Evolutionary conservation across 2,797 vertebrate genomes (phyloP).

Genomic region (Amniataba percoides): DNA sequence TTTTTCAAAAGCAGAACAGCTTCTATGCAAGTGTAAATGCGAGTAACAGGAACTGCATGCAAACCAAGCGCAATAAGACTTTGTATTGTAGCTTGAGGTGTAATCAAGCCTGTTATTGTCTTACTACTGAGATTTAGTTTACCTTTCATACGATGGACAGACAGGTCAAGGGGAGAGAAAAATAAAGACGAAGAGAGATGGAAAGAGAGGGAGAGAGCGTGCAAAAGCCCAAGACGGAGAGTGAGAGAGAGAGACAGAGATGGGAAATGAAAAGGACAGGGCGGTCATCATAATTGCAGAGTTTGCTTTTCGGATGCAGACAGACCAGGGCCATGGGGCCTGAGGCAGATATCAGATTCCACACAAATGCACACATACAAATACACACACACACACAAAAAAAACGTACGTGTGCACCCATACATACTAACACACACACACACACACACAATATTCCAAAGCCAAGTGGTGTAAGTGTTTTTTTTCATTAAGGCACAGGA

Average conservation of each 20-base stretch:
- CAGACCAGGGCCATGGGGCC: slow-evolving; percentile 82
- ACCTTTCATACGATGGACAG: slow-evolving; percentile 38
- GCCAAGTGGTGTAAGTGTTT: slow-evolving; percentile 17
- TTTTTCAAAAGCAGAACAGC: neutral
- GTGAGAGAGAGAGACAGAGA: slow-evolving; percentile 65
- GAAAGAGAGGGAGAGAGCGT: slow-evolving; percentile 9
- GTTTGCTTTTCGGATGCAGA: slow-evolving; percentile 85
- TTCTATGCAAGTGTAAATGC: neutral
- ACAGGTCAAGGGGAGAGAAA: slow-evolving; percentile 40
- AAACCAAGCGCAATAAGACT: slow-evolving; percentile 11
- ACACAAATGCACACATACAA: slow-evolving; percentile 73
- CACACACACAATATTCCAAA: slow-evolving; percentile 32
- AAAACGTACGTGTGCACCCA: slow-evolving; percentile 58
- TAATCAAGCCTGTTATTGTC: slow-evolving; percentile 17
- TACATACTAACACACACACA: slow-evolving; percentile 50
- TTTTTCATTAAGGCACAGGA: slow-evolving; percentile 45
- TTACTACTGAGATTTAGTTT: slow-evolving; percentile 14
- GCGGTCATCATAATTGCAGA: slow-evolving; percentile 85
- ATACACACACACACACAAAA: slow-evolving; percentile 47
- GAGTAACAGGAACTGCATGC: neutral
- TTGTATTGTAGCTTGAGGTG: neutral
- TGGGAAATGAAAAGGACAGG: slow-evolving; percentile 84
- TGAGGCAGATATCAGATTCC: slow-evolving; percentile 79
- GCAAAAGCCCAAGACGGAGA: slow-evolving; percentile 9
- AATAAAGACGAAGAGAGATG: slow-evolving; percentile 25